Evolutionary conservation across 2,797 vertebrate species (phyloP).

Genomic region (Ptychobarbus kaznakovi): DNA sequence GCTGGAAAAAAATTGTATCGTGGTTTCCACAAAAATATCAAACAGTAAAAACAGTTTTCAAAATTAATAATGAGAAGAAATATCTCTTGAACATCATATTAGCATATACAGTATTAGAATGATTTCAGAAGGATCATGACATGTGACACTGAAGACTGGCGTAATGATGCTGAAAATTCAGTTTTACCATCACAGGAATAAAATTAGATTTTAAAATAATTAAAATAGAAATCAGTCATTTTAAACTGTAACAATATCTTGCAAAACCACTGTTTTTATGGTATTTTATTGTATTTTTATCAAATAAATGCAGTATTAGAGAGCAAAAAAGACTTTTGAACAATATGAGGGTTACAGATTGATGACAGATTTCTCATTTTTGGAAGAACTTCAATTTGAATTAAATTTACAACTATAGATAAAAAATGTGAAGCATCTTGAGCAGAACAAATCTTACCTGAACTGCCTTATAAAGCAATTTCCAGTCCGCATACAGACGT

Average conservation of each 20-base stretch:
- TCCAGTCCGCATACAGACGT: constrained; percentile 78
- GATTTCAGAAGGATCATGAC: not conserved
- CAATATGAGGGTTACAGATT: no score
- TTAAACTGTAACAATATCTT: no score
- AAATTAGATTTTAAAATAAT: not conserved
- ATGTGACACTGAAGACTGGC: not conserved
- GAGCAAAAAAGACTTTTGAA: not conserved
- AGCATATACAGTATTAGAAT: not conserved
- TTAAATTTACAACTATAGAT: not conserved
- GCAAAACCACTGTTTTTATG: no score
- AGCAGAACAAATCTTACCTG: constrained; percentile 75
- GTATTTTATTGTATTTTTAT: no score
- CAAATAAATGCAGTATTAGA: no score
- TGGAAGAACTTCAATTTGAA: not conserved
- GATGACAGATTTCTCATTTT: no score
- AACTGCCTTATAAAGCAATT: constrained; percentile 76
- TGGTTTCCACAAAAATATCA: not conserved
- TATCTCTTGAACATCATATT: not conserved
- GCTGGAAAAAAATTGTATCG: not conserved
- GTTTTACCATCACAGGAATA: not conserved
- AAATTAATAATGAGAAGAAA: not conserved
- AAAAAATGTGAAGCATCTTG: not conserved
- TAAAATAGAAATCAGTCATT: not conserved
- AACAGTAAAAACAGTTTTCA: not conserved
- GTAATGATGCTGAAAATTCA: not conserved